Base-by-base conservation (phyloP, 2,797 vertebrate genomes). In the Lemur catta region DNA sequence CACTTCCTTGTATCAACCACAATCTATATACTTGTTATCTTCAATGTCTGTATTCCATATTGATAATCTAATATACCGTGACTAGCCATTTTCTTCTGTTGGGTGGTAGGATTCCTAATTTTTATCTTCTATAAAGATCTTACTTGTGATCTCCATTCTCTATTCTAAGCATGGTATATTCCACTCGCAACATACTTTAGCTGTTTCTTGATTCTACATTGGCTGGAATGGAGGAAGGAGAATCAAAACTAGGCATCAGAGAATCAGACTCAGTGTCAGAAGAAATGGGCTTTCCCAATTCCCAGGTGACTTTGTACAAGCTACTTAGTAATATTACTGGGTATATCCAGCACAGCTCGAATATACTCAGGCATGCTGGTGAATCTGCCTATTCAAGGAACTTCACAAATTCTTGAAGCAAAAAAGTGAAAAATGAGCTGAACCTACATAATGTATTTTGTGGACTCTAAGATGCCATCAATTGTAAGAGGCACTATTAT, bases 131-230 rank as follows among this genome's bases (percentile, higher is more conserved):
- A 88, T 20, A 43, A 65, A 38, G 81, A 88, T 72, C 35, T 76
- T 33, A 78, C 72, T 48, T 84, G 35, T 78, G 28, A 85, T 92
- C 72, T 88, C 81, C 6, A 76, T 72, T 92, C 65, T 95, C 63
- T 86, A 61, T 55, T 67, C 59, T 55, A 80, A 87, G 38, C 43
- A 91, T 3, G 22, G 69, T 69, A 46, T 79, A 91, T 79, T 95
- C 87, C 35, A 93, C 22, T 18, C 33, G 41, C 46, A 52, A 59
- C 17, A 59, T 63, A 91, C 75, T 89, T 91, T 76, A 85, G 69
- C 75, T 80, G 41, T 86, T 94, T 94, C 79, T 87, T 61, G 84
- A 95, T 59, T 96, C 65, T 75, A 52, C 22, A 79, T 57, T 94
- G 61, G 91, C 35, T 38, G 46, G 65, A 80, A 46, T 87, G 52